These are phyloP conservation scores for Thunnus thynnus DNA, from an alignment of 2,113 vertebrate genomes.

Conservation along the genomic window DNA sequence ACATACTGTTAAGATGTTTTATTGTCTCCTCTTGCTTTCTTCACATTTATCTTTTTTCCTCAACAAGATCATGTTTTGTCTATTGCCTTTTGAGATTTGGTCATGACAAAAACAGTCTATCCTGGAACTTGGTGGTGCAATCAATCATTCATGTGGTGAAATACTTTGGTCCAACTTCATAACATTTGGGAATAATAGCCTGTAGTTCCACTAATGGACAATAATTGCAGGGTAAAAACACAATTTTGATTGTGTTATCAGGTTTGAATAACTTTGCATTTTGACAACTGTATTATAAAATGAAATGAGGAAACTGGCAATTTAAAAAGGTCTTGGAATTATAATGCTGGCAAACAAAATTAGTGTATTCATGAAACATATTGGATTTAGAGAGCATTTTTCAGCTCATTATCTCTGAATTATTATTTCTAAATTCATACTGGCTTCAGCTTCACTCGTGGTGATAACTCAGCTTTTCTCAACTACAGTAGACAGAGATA, in stretches of 20 bases:
- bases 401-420: constrained; percentile 58
- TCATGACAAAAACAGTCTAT: not conserved
- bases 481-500: constrained; percentile 38
- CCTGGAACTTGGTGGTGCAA: not conserved
- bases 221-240: constrained; percentile 31
- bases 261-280: constrained; percentile 65
- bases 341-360: constrained; percentile 49
- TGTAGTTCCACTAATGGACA: constrained; percentile 39
- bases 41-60: not conserved
- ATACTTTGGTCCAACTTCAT: constrained; percentile 4
- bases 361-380: constrained; percentile 58
- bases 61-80: not conserved
- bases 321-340: constrained; percentile 57
- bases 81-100: not conserved
- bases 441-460: constrained; percentile 34
- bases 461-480: constrained; percentile 41
- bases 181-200: constrained; percentile 11
- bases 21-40: not conserved
- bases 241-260: constrained; percentile 49
- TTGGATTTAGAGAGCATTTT: constrained; percentile 58
- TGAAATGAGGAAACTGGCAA: constrained; percentile 43
- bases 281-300: constrained; percentile 63
- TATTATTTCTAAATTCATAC: constrained; percentile 53
- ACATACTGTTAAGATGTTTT: not conserved
- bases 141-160: constrained; percentile 17